Percentiles rank a stretch among this genome's conserved stretches.
Evolutionary conservation across 2,113 vertebrate species (phyloP).

Genomic region (Alosa alosa): DNA sequence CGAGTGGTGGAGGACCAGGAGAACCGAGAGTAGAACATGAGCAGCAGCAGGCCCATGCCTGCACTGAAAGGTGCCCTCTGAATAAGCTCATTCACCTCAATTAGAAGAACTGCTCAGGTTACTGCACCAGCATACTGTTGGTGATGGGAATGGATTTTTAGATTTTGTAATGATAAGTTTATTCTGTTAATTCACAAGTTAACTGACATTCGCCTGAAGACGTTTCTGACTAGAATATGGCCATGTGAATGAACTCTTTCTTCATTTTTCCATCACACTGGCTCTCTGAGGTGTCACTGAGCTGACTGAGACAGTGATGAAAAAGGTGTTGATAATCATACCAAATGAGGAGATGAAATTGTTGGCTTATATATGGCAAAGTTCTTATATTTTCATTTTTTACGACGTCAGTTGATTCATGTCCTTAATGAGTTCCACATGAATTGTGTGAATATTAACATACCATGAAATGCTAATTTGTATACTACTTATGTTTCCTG

Average conservation of each 20-base stretch:
- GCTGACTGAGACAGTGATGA: background rate
- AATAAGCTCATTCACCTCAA: background rate
- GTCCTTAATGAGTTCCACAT: background rate
- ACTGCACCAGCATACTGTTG: background rate
- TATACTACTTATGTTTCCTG: background rate
- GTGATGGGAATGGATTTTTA: background rate
- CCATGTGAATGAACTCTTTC: background rate
- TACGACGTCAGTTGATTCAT: background rate
- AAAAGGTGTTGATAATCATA: background rate
- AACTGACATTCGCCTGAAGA: background rate
- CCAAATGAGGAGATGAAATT: background rate
- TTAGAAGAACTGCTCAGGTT: background rate
- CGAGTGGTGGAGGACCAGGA: constrained; percentile 81
- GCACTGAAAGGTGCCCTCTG: background rate
- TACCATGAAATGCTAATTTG: background rate
- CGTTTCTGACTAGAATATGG: background rate
- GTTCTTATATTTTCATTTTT: background rate
- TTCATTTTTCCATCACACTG: background rate
- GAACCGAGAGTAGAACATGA: constrained; percentile 14
- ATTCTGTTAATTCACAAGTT: background rate
- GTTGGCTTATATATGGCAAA: background rate
- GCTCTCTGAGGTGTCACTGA: background rate
- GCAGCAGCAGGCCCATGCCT: background rate
- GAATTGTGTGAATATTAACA: background rate
- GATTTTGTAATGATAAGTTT: background rate